A percentile compares a stretch with the other conserved stretches of the same genome.
Evolutionary conservation across 2,113 vertebrate species (phyloP).

Genomic region (Cyanoramphus novaezelandiae): DNA sequence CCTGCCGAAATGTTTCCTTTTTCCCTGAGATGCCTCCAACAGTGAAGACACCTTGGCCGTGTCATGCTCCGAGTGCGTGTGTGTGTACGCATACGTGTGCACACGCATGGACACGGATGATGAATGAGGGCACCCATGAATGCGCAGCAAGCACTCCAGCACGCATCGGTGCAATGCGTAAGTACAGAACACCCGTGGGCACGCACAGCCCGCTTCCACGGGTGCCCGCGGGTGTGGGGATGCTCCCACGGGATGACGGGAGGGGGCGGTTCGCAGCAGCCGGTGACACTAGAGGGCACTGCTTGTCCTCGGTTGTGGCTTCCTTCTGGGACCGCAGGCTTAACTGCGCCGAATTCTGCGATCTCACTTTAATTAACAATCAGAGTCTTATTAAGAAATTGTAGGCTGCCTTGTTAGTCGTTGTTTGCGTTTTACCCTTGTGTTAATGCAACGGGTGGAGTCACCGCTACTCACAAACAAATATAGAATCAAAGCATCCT

Average conservation of each 20-base stretch:
- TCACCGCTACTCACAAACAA: conserved; percentile 66
- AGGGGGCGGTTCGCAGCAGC: conserved; percentile 66
- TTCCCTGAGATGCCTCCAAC: conserved; percentile 51
- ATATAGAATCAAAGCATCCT: conserved; percentile 62
- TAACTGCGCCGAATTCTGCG: conserved; percentile 77
- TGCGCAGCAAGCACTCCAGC: not conserved
- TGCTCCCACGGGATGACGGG: not conserved
- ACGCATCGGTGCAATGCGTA: not conserved
- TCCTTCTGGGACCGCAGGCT: conserved; percentile 66
- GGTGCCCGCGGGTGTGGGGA: not conserved
- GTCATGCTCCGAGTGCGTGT: not conserved
- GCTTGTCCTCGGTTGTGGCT: conserved; percentile 89
- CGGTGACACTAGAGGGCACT: conserved; percentile 98
- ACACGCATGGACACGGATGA: rapidly evolving
- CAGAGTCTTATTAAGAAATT: conserved; percentile 58
- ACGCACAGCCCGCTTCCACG: not conserved
- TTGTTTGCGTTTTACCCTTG: conserved; percentile 63
- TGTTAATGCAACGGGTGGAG: conserved; percentile 69
- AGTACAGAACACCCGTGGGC: not conserved
- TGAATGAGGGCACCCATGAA: rapidly evolving
- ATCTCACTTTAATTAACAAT: conserved; percentile 80
- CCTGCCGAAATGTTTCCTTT: conserved; percentile 51
- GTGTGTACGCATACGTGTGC: rapidly evolving
- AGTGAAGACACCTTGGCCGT: conserved; percentile 76
- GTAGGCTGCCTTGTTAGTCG: conserved; percentile 39